Conservation (phyloP, 1,140 invertebrate genomes). For the Rhopalosiphum padi region DNA sequence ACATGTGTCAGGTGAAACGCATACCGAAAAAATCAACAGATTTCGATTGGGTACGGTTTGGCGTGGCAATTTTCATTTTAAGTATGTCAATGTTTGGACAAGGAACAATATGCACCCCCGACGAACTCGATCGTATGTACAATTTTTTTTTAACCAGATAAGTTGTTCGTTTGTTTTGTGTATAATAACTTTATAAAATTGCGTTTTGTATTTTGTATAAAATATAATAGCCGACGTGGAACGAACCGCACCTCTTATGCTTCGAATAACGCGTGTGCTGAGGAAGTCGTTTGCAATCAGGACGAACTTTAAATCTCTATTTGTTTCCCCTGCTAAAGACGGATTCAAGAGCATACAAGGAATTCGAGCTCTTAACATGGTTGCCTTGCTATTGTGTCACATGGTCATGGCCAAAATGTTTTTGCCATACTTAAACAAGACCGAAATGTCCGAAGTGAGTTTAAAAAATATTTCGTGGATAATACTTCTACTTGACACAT, state of each 20-base stretch:
- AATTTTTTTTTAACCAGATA: neutral
- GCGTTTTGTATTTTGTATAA: neutral
- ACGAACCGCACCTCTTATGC: neutral
- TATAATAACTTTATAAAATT: neutral
- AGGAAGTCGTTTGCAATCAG: constrained; percentile 66
- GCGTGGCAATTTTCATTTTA: neutral
- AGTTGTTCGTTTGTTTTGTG: neutral
- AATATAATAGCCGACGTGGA: constrained; percentile 8
- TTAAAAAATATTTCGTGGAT: neutral
- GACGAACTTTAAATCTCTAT: constrained; percentile 67
- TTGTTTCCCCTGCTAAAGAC: neutral
- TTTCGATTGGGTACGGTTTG: neutral
- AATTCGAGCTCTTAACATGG: constrained; percentile 71
- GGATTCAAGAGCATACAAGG: constrained; percentile 66
- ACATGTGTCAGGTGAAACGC: constrained; percentile 60
- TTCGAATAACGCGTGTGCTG: constrained; percentile 63
- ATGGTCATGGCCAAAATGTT: constrained; percentile 77
- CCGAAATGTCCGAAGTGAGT: constrained; percentile 70
- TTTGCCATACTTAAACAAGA: constrained; percentile 73
- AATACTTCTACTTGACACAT: neutral
- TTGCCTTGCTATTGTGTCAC: constrained; percentile 71
- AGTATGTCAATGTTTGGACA: neutral
- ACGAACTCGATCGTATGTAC: constrained; percentile 23
- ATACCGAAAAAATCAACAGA: constrained; percentile 66
- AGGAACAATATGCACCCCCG: neutral